Percentiles rank a stretch among this genome's conserved stretches.
phyloP scores from a whole-genome alignment of 2,888 invertebrate species.

The Drosophila fungiperda region DNA sequence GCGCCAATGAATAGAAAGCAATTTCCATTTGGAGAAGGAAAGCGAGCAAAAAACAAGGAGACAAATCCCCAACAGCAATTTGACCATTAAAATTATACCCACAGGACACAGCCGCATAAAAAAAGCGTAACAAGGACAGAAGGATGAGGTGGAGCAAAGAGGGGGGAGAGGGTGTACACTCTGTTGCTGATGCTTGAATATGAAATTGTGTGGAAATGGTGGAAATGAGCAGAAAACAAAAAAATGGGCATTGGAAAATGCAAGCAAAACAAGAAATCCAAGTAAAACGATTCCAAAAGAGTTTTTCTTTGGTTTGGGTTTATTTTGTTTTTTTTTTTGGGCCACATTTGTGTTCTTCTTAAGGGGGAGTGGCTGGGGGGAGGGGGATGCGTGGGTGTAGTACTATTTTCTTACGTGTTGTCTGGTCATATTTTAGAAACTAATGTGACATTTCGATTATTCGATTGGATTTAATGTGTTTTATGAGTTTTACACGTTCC shows the following conservation, averaged over 20 bases:
- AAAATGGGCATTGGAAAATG: conserved; percentile 61
- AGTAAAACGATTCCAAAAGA: conserved; percentile 62
- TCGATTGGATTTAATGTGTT: conserved; percentile 85
- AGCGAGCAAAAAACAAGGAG: conserved; percentile 8
- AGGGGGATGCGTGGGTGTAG: neutral
- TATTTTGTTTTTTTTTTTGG: conserved; percentile 29
- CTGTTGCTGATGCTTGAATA: conserved; percentile 68
- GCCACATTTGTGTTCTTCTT: conserved; percentile 73
- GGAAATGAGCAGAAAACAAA: conserved; percentile 14
- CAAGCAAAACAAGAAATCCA: conserved; percentile 28
- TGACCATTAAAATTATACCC: conserved; percentile 85
- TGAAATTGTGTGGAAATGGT: conserved; percentile 73
- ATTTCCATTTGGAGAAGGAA: conserved; percentile 69
- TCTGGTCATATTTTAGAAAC: conserved; percentile 84
- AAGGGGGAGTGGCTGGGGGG: conserved; percentile 12
- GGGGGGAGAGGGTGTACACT: neutral
- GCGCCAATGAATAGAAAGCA: conserved; percentile 59
- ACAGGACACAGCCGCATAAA: conserved; percentile 70
- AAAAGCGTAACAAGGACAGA: conserved; percentile 37
- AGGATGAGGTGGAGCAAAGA: neutral
- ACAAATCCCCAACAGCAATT: conserved; percentile 71
- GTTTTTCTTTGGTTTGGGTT: conserved; percentile 49
- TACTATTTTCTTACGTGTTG: conserved; percentile 68
- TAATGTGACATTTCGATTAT: conserved; percentile 86
- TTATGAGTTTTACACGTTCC: conserved; percentile 82